Conservation (phyloP, 1,140 invertebrate species). For the Streblospio benedicti region DNA sequence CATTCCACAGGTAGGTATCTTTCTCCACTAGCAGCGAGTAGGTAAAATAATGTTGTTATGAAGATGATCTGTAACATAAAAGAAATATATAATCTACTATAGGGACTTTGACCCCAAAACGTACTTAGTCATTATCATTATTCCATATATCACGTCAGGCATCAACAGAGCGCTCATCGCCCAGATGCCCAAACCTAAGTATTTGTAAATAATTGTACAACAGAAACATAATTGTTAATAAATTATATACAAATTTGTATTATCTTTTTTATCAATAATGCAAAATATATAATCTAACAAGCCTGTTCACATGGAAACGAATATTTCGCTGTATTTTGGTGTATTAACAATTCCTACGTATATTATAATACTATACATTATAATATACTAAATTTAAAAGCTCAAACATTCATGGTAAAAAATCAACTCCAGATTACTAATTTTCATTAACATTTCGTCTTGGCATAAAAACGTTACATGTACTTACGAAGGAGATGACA, state of each 20-base stretch:
- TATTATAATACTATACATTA: background rate
- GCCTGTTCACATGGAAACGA: background rate
- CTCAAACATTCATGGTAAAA: background rate
- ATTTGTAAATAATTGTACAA: background rate
- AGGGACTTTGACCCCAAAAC: background rate
- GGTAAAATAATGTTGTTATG: slow-evolving; percentile 89
- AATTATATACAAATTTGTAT: background rate
- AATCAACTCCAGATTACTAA: background rate
- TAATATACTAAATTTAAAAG: background rate
- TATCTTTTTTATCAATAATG: too few species aligned
- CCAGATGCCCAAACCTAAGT: background rate
- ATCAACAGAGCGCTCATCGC: background rate
- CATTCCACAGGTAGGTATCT: slow-evolving; percentile 86
- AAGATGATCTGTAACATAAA: slow-evolving; percentile 71
- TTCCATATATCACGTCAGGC: background rate
- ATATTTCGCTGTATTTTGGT: background rate
- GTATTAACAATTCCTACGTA: background rate
- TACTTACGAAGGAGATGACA: slow-evolving; percentile 74
- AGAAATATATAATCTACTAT: background rate
- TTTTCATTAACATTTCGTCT: background rate
- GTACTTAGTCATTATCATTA: background rate
- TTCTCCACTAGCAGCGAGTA: slow-evolving; percentile 77
- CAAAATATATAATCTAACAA: too few species aligned
- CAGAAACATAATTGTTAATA: background rate
- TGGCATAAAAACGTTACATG: background rate